These are phyloP conservation scores for Lasiurus cinereus DNA, from an alignment of 2,113 vertebrate species.

Conservation along the genomic window DNA sequence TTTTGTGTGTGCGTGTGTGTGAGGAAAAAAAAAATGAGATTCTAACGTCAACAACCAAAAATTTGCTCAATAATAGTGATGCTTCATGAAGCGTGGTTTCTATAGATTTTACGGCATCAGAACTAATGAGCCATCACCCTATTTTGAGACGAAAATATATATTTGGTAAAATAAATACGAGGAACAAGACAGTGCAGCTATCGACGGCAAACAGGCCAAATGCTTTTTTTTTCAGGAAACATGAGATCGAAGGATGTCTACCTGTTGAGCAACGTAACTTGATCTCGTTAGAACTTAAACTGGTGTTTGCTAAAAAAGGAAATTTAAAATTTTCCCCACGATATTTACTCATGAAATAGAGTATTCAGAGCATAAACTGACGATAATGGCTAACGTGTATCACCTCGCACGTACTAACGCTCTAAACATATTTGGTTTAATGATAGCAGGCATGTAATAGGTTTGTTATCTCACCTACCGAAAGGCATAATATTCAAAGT, in stretches of 20 bases:
- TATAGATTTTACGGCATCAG: not conserved
- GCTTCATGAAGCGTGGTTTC: not conserved
- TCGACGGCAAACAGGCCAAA: not conserved
- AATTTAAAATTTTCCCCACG: conserved; percentile 2
- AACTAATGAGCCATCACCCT: not conserved
- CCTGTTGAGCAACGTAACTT: not conserved
- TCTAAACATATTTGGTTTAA: conserved; percentile 56
- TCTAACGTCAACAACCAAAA: conserved; percentile 19
- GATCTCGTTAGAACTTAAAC: conserved; percentile 1
- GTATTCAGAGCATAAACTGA: conserved; percentile 46
- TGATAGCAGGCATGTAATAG: conserved; percentile 47
- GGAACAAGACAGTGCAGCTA: not conserved
- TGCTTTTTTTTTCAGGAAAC: not conserved
- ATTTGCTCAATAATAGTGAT: conserved; percentile 11
- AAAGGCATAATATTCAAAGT: conserved; percentile 47
- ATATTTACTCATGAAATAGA: conserved; percentile 44
- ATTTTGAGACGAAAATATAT: conserved; percentile 51
- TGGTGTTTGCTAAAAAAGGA: not conserved
- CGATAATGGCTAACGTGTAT: conserved; percentile 15
- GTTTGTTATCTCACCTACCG: conserved; percentile 34
- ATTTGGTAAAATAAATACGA: conserved; percentile 50
- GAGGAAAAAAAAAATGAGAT: conserved; percentile 22
- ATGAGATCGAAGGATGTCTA: not conserved
- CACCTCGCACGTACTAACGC: conserved; percentile 41
- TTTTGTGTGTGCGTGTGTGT: not conserved